Evolutionary conservation across 2,797 vertebrate species (phyloP).

Genomic region (Botia kubotai): DNA sequence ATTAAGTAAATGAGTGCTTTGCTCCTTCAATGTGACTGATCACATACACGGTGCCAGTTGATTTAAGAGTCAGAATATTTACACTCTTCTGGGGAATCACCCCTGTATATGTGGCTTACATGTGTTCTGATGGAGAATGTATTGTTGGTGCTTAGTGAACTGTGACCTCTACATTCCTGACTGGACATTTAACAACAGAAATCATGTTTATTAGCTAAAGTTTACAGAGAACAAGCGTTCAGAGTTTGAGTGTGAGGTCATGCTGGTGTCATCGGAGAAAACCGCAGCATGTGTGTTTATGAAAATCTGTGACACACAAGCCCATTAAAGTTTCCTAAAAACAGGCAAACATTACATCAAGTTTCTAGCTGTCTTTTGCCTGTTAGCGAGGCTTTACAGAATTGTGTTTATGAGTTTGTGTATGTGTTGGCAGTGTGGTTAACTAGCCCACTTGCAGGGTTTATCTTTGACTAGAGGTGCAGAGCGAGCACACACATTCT

Average conservation of each 20-base stretch:
- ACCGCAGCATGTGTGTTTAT: neutral
- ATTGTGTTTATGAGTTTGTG: neutral
- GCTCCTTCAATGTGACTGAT: too few species aligned
- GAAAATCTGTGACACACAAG: neutral
- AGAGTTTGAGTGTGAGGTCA: neutral
- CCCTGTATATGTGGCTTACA: too few species aligned
- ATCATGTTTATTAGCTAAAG: neutral
- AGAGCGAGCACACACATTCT: conserved; percentile 16
- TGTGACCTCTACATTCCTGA: too few species aligned
- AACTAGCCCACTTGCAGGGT: neutral
- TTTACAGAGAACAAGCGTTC: neutral
- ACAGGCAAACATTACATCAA: neutral
- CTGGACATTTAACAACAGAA: neutral
- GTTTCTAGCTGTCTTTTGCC: too few species aligned
- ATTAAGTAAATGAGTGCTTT: too few species aligned
- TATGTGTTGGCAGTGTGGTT: neutral
- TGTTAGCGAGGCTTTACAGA: neutral
- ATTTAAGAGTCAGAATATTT: too few species aligned
- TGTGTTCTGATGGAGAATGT: too few species aligned
- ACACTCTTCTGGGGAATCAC: too few species aligned
- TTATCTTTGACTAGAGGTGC: conserved; percentile 8
- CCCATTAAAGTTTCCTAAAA: neutral
- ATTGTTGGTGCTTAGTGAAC: too few species aligned
- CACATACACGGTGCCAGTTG: too few species aligned
- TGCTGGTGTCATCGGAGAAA: neutral